phyloP scores from a whole-genome alignment of 2,888 invertebrate genomes.

The Tethea ocularis region DNA sequence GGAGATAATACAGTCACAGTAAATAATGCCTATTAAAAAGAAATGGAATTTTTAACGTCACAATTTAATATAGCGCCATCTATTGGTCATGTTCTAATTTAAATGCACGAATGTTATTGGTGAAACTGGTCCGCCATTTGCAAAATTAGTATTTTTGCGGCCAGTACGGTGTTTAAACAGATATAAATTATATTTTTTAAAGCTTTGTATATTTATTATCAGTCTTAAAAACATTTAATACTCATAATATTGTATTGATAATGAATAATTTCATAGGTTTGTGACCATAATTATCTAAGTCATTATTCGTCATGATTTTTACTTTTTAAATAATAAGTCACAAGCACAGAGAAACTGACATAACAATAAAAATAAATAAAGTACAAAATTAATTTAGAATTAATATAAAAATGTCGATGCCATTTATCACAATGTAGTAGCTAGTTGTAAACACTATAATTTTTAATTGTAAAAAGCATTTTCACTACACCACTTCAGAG shows the following conservation, averaged over 20 bases:
- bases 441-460: background rate
- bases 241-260: background rate
- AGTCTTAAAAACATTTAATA: background rate
- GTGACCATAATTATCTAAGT: constrained; percentile 18
- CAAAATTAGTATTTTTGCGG: background rate
- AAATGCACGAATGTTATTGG: background rate
- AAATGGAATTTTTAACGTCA: background rate
- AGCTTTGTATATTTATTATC: background rate
- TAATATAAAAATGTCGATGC: constrained; percentile 44
- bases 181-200: background rate
- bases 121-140: background rate
- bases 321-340: constrained; percentile 27
- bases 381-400: constrained; percentile 64
- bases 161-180: background rate
- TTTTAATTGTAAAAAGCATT: background rate
- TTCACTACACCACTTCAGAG: background rate
- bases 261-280: background rate
- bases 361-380: constrained; percentile 36
- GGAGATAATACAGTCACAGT: background rate
- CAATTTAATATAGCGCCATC: background rate
- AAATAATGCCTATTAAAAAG: background rate
- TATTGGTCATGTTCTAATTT: background rate
- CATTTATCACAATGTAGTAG: constrained; percentile 53
- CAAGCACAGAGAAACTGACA: constrained; percentile 29
- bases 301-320: constrained; percentile 3